Evolutionary conservation across 2,888 invertebrate genomes (phyloP).

Genomic region (Tiliacea citrago): DNA sequence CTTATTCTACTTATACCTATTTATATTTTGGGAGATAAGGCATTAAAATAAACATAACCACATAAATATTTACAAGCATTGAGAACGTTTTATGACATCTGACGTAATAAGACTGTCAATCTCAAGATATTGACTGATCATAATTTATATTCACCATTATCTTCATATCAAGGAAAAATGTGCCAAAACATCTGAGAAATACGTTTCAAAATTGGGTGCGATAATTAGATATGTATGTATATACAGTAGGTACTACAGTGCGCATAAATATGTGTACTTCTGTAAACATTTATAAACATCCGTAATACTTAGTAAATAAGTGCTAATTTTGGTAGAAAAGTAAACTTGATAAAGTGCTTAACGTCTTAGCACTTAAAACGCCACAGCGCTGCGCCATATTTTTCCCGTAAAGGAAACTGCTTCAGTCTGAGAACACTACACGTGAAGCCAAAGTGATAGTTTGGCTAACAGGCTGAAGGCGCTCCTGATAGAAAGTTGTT

Average conservation of each 20-base stretch:
- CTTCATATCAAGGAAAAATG: constrained; percentile 14
- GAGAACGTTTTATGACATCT: constrained; percentile 66
- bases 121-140: constrained; percentile 55
- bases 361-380: constrained; percentile 16
- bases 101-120: constrained; percentile 72
- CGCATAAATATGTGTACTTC: neutral
- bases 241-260: too few relatives aligned
- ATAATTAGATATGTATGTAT: constrained; percentile 21
- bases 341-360: neutral
- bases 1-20: constrained; percentile 2
- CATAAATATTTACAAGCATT: constrained; percentile 53
- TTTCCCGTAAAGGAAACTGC: constrained; percentile 10
- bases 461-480: neutral
- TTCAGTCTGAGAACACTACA: constrained; percentile 9
- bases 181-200: neutral
- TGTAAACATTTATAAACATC: constrained; percentile 16
- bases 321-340: constrained; percentile 2
- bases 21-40: constrained; percentile 28
- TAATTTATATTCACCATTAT: constrained; percentile 54
- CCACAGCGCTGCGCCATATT: constrained; percentile 10
- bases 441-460: neutral
- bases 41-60: constrained; percentile 46
- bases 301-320: neutral
- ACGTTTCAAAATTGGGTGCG: constrained; percentile 10
- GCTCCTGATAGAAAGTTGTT: neutral